These are phyloP conservation scores for Plotosus lineatus DNA, from an alignment of 2,113 vertebrate species.

Conservation along the genomic window DNA sequence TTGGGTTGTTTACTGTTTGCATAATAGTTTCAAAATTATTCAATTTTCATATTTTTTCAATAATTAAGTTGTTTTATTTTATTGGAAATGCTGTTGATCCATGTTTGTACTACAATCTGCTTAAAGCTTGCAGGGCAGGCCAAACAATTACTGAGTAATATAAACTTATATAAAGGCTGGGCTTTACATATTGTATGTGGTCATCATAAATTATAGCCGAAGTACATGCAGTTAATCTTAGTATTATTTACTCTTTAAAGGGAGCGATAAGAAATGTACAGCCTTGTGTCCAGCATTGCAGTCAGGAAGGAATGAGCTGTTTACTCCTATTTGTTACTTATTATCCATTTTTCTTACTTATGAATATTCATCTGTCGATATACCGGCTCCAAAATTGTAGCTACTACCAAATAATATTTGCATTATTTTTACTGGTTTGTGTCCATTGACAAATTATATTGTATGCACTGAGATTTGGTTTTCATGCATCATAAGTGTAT, in stretches of 20 bases:
- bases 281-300: not conserved
- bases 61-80: slow-evolving; percentile 44
- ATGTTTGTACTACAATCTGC: slow-evolving; percentile 53
- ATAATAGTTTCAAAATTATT: slow-evolving; percentile 47
- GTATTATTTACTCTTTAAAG: slow-evolving; percentile 25
- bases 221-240: slow-evolving; percentile 27
- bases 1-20: slow-evolving; percentile 59
- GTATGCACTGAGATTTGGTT: slow-evolving; percentile 77
- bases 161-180: slow-evolving; percentile 47
- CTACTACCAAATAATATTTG: slow-evolving; percentile 53
- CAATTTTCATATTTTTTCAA: slow-evolving; percentile 17
- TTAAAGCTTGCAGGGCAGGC: slow-evolving; percentile 75
- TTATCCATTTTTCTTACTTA: slow-evolving; percentile 47
- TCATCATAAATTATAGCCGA: slow-evolving; percentile 38
- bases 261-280: not conserved
- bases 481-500: slow-evolving; percentile 65
- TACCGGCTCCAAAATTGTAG: slow-evolving; percentile 22
- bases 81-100: slow-evolving; percentile 37
- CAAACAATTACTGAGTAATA: slow-evolving; percentile 45
- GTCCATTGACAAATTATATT: slow-evolving; percentile 57
- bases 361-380: slow-evolving; percentile 18
- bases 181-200: slow-evolving; percentile 41
- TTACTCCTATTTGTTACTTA: slow-evolving; percentile 24
- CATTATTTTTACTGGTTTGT: slow-evolving; percentile 50
- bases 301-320: not conserved